phyloP scores from a whole-genome alignment of 1,140 invertebrate genomes.

The Planococcus citri region DNA sequence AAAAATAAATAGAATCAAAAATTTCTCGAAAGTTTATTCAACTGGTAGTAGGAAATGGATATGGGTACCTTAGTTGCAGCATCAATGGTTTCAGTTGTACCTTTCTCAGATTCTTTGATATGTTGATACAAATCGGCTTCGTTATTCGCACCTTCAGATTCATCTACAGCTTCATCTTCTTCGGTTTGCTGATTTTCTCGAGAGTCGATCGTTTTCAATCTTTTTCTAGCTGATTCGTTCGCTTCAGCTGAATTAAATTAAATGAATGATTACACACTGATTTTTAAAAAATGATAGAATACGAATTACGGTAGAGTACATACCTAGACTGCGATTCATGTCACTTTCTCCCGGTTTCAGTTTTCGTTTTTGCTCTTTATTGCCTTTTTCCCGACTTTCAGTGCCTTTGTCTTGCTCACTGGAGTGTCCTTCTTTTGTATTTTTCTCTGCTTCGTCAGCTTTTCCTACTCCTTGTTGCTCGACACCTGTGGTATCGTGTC shows the following conservation, averaged over 20 bases:
- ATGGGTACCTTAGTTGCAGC: constrained; percentile 37
- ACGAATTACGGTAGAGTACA: constrained; percentile 19
- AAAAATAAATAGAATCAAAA: constrained; percentile 19
- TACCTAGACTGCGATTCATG: constrained; percentile 47
- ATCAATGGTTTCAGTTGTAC: constrained; percentile 40
- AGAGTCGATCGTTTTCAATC: constrained; percentile 44
- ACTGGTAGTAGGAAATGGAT: too few species aligned
- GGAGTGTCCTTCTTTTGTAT: constrained; percentile 45
- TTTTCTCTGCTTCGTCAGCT: constrained; percentile 39
- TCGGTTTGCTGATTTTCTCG: constrained; percentile 37
- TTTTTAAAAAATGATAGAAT: constrained; percentile 8
- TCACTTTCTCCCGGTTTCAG: constrained; percentile 46
- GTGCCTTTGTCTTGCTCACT: constrained; percentile 36
- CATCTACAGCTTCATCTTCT: constrained; percentile 37
- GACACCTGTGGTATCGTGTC: constrained; percentile 24
- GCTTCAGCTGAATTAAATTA: constrained; percentile 35
- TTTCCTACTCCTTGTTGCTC: constrained; percentile 48
- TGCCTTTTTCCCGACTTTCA: constrained; percentile 33
- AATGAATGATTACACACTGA: too few species aligned
- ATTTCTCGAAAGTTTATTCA: too few species aligned
- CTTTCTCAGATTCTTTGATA: constrained; percentile 54
- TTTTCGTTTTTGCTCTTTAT: constrained; percentile 36
- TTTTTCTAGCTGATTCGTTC: constrained; percentile 46
- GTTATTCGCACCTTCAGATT: constrained; percentile 36
- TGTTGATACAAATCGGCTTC: constrained; percentile 70